phyloP scores from a whole-genome alignment of 1,140 invertebrate species.

The Penaeus japonicus region DNA sequence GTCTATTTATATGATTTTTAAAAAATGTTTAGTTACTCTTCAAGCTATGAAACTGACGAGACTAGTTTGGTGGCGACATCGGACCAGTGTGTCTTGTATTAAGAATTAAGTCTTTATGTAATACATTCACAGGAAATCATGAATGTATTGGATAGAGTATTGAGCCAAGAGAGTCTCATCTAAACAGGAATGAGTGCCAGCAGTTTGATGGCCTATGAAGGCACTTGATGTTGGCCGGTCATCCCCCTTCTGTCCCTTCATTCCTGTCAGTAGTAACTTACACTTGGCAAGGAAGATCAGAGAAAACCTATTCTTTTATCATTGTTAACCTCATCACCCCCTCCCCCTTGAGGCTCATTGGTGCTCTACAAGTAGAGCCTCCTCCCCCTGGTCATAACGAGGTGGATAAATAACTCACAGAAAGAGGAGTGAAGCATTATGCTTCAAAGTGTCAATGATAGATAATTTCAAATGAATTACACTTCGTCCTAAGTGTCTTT shows the following conservation, averaged over 20 bases:
- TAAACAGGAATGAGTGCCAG: neutral
- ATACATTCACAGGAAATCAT: conserved; percentile 1
- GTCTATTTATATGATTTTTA: conserved; percentile 31
- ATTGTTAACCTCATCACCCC: neutral
- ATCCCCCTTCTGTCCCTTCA: neutral
- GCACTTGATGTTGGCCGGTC: neutral
- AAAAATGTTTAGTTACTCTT: conserved; percentile 33
- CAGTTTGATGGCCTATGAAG: conserved; percentile 2
- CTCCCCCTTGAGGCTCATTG: conserved; percentile 36
- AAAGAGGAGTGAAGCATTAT: neutral
- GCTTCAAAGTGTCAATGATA: neutral
- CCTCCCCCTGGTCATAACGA: neutral
- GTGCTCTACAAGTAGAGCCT: conserved; percentile 40
- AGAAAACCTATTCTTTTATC: neutral
- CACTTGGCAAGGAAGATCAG: conserved; percentile 20
- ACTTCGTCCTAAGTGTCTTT: neutral
- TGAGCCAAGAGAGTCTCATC: neutral
- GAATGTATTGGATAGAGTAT: conserved; percentile 12
- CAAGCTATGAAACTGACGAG: conserved; percentile 21
- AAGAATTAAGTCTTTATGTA: neutral
- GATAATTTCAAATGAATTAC: conserved; percentile 11
- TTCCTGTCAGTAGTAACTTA: neutral
- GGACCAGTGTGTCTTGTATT: conserved; percentile 28
- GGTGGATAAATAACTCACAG: too few species aligned
- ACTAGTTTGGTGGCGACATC: conserved; percentile 37